Conservation (phyloP, 2,113 vertebrate genomes). For the Eudyptes chrysolophus region DNA sequence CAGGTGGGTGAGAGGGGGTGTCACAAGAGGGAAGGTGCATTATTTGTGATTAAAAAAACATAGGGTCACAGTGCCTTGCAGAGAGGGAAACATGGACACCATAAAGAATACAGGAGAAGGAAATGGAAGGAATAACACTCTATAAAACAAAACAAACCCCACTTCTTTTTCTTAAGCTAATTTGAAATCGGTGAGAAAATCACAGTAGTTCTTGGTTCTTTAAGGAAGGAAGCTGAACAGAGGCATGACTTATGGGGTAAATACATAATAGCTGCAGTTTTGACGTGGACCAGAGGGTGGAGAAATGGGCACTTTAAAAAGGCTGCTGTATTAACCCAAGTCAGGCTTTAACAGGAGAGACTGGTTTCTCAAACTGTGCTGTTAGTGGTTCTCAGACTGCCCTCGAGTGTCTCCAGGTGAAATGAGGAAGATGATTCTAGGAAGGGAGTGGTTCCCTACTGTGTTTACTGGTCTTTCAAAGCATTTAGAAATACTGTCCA, state of each 20-base stretch:
- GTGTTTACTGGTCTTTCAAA: background rate
- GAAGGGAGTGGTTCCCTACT: background rate
- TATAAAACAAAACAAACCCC: background rate
- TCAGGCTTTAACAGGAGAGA: background rate
- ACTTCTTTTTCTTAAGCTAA: background rate
- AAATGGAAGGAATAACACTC: background rate
- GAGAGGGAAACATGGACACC: background rate
- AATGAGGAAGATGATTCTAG: background rate
- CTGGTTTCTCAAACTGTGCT: background rate
- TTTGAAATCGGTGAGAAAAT: background rate
- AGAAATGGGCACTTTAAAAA: background rate
- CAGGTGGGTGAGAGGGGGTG: background rate
- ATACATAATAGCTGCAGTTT: background rate
- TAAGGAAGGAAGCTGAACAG: background rate
- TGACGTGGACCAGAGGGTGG: background rate
- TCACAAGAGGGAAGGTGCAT: background rate
- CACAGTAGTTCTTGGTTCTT: background rate
- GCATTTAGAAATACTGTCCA: background rate
- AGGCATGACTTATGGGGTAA: rapidly evolving
- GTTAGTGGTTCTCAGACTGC: background rate
- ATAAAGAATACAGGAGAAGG: background rate
- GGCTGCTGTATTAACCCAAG: background rate
- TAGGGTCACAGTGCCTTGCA: background rate
- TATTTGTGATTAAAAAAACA: background rate
- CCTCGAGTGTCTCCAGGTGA: background rate